Conservation (phyloP, 1,140 invertebrate species). For the Ceratosolen fusciceps region DNA sequence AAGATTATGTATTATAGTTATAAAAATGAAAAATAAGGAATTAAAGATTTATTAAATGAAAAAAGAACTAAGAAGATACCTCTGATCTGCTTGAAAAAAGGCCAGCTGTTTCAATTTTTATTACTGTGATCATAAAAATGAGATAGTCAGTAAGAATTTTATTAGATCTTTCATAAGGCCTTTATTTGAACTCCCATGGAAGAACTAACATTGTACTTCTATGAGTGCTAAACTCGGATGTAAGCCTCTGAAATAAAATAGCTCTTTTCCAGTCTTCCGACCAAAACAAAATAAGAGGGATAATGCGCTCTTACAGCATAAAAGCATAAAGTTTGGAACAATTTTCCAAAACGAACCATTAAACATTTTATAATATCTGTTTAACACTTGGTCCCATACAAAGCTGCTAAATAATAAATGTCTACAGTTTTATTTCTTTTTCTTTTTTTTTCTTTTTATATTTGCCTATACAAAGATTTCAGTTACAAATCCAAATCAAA, state of each 20-base stretch:
- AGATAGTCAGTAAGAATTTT: conserved; percentile 39
- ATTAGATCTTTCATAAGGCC: conserved; percentile 38
- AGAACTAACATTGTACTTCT: conserved; percentile 30
- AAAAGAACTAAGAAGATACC: too few species aligned
- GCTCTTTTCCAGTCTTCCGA: not conserved
- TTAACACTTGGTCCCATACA: not conserved
- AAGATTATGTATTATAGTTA: too few species aligned
- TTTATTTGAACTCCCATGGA: conserved; percentile 41
- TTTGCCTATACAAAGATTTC: not conserved
- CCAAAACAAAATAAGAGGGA: conserved; percentile 20
- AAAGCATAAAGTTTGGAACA: not conserved
- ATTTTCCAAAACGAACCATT: conserved; percentile 27
- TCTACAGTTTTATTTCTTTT: conserved; percentile 1
- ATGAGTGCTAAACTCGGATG: conserved; percentile 17
- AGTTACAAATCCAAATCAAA: not conserved
- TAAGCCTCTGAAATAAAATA: conserved; percentile 15
- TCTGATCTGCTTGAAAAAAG: conserved; percentile 20
- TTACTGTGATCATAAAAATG: conserved; percentile 42
- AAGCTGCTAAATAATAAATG: conserved; percentile 5
- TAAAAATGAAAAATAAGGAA: too few species aligned
- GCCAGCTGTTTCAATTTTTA: conserved; percentile 44
- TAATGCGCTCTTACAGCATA: conserved; percentile 27
- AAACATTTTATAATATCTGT: conserved; percentile 26
- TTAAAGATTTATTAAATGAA: too few species aligned
- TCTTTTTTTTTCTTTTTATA: not conserved